A percentile compares a stretch with the other conserved stretches of the same genome.
Conservation (phyloP, 2,888 invertebrate species). For the Mamestra brassicae region DNA sequence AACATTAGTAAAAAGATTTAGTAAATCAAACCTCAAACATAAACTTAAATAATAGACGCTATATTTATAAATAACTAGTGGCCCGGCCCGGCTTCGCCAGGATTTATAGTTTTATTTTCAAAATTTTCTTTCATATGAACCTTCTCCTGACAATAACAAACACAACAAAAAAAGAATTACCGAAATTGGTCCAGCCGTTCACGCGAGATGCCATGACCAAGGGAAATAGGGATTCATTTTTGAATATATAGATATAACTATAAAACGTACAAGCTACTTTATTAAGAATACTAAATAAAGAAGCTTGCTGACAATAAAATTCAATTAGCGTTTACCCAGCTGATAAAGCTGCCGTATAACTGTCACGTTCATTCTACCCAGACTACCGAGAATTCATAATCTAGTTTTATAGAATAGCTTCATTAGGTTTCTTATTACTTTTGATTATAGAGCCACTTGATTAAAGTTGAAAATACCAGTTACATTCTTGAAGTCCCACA, state of each 20-base stretch:
- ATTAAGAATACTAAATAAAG: background rate
- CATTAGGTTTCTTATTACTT: conserved; percentile 22
- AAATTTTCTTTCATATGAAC: too few relatives aligned
- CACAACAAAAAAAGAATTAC: too few relatives aligned
- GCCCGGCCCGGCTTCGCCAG: too few relatives aligned
- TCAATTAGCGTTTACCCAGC: background rate
- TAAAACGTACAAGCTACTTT: too few relatives aligned
- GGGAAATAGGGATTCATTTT: too few relatives aligned
- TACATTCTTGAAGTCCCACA: background rate
- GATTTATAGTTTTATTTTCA: too few relatives aligned
- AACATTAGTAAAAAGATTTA: background rate
- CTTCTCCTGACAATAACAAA: too few relatives aligned
- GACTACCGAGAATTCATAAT: conserved; percentile 21
- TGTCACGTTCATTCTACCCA: conserved; percentile 15
- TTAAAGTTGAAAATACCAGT: conserved; percentile 17
- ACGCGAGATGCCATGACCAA: too few relatives aligned
- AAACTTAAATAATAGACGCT: background rate
- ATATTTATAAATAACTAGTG: too few relatives aligned
- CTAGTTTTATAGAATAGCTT: conserved; percentile 20
- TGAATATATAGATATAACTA: too few relatives aligned
- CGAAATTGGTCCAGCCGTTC: too few relatives aligned
- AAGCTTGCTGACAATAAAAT: conserved; percentile 1
- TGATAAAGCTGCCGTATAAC: background rate
- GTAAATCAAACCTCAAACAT: background rate
- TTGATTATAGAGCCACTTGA: conserved; percentile 11